phyloP scores from a whole-genome alignment of 1,140 invertebrate genomes.

The Vollenhovia emeryi region DNA sequence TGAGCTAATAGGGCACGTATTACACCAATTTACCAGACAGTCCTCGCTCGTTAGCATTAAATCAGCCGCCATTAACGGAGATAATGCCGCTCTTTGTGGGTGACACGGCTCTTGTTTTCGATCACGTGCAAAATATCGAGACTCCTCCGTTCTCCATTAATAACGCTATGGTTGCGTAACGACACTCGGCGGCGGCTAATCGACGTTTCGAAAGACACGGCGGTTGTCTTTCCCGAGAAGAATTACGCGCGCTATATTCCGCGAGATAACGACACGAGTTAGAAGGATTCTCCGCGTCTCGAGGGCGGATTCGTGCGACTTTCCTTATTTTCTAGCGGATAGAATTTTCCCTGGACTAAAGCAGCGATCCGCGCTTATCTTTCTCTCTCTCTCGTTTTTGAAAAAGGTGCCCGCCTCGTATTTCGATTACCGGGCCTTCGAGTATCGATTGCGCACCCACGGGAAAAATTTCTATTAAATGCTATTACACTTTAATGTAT shows the following conservation, averaged over 20 bases:
- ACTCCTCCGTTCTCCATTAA: neutral
- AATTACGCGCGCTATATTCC: neutral
- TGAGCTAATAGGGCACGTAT: neutral
- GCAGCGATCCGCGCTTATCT: neutral
- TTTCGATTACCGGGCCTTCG: slow-evolving; percentile 13
- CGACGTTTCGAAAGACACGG: neutral
- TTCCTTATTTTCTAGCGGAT: neutral
- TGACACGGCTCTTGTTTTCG: neutral
- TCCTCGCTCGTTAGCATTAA: slow-evolving; percentile 1
- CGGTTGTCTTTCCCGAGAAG: neutral
- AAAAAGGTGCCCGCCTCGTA: neutral
- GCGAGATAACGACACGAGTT: neutral
- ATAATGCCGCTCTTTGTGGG: neutral
- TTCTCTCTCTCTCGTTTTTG: too few species aligned
- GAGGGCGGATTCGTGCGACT: neutral
- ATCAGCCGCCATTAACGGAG: slow-evolving; percentile 30
- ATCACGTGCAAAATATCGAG: neutral
- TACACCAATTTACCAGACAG: slow-evolving; percentile 36
- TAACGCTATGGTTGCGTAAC: neutral
- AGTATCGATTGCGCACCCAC: slow-evolving; percentile 52
- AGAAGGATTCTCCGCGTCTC: too few species aligned
- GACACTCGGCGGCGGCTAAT: neutral
- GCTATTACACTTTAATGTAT: too few species aligned
- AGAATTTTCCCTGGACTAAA: neutral
- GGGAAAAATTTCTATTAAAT: too few species aligned